These are phyloP conservation scores for Drosophila atripex DNA, from an alignment of 2,888 invertebrate genomes.

Conservation along the genomic window DNA sequence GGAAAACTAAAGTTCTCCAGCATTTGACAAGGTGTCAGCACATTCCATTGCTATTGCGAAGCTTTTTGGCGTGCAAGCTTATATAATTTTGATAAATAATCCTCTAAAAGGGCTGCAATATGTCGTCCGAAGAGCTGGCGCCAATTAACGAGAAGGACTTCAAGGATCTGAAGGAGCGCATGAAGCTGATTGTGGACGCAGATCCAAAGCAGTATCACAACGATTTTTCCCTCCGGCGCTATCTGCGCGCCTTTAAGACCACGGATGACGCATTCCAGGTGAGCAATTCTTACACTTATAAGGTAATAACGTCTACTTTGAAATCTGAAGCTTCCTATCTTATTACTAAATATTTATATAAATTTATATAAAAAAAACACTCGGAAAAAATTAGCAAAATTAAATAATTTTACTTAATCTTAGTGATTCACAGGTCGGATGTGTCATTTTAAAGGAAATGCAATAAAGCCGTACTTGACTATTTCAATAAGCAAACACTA, in stretches of 20 bases:
- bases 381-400: too few species aligned
- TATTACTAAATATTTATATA: too few species aligned
- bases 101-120: conserved; percentile 58
- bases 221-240: conserved; percentile 89
- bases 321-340: neutral
- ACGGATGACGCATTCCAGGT: conserved; percentile 91
- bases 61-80: neutral
- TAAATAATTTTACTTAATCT: neutral
- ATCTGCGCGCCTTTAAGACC: conserved; percentile 89
- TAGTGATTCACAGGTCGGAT: neutral
- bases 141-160: conserved; percentile 87
- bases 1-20: conserved; percentile 4
- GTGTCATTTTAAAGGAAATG: neutral
- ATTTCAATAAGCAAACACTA: neutral
- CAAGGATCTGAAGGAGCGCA: conserved; percentile 88
- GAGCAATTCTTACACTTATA: conserved; percentile 49
- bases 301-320: neutral
- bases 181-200: conserved; percentile 89
- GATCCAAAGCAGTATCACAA: conserved; percentile 91
- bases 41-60: conserved; percentile 5
- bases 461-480: neutral
- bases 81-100: neutral
- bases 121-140: conserved; percentile 81
- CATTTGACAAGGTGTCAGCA: conserved; percentile 24
- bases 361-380: too few species aligned